Conservation (phyloP, 2,113 vertebrate species). For the Nothobranchius kuhntae region DNA sequence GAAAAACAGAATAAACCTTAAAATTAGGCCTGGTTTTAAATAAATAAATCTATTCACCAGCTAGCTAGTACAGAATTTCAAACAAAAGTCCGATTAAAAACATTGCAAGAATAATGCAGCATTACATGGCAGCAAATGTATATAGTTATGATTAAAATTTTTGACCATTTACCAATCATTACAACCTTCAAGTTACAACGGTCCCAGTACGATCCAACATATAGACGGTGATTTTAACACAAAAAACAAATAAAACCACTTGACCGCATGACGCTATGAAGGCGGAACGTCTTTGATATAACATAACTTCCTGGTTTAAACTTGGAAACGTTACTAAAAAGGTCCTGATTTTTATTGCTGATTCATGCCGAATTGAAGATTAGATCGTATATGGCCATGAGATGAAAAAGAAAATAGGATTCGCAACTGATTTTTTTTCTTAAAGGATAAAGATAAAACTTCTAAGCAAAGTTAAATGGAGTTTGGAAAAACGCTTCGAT, state of each 20-base stretch:
- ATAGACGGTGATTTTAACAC: rapidly evolving
- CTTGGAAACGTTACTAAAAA: not conserved
- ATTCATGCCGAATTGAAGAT: conserved; percentile 20
- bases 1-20: not conserved
- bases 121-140: not conserved
- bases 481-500: conserved; percentile 6
- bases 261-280: too few relatives aligned
- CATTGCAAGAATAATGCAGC: not conserved
- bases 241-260: not conserved
- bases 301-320: not conserved
- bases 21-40: not conserved
- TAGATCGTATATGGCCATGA: rapidly evolving
- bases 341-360: rapidly evolving
- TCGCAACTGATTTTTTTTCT: rapidly evolving
- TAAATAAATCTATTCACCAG: not conserved
- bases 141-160: not conserved
- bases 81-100: conserved; percentile 22
- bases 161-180: not conserved
- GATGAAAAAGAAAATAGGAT: not conserved
- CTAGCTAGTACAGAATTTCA: conserved; percentile 38
- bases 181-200: not conserved
- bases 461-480: conserved; percentile 4
- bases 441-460: not conserved
- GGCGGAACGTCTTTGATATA: not conserved
- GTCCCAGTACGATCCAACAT: not conserved